Evolutionary conservation across 2,113 vertebrate species (phyloP).

Genomic region (Trematocara stigmaticum): DNA sequence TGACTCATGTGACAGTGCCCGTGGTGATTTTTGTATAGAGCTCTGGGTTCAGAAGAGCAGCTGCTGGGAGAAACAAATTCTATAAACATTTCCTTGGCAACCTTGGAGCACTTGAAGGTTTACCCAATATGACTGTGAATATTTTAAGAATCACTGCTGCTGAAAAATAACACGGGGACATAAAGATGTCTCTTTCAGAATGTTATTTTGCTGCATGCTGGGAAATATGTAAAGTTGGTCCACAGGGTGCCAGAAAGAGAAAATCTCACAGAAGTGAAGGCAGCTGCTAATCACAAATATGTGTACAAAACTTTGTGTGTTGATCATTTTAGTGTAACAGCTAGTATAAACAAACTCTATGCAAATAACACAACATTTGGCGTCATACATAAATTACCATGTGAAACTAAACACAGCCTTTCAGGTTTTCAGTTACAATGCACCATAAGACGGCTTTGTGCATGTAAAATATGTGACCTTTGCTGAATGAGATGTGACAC

Average conservation of each 20-base stretch:
- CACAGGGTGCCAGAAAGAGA: slow-evolving; percentile 9
- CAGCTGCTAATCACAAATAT: slow-evolving; percentile 6
- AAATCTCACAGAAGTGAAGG: neutral
- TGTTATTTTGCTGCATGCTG: slow-evolving; percentile 39
- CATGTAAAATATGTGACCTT: slow-evolving; percentile 11
- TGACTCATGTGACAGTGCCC: neutral
- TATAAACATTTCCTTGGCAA: slow-evolving; percentile 47
- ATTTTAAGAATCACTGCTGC: slow-evolving; percentile 29
- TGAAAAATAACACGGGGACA: slow-evolving; percentile 14
- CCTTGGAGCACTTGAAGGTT: slow-evolving; percentile 18
- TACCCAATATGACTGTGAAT: slow-evolving; percentile 46
- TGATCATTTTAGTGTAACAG: neutral
- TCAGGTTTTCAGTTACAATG: neutral
- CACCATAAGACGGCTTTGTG: slow-evolving; percentile 27
- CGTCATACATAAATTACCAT: neutral
- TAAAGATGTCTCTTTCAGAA: slow-evolving; percentile 33
- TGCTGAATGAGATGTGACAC: slow-evolving; percentile 26
- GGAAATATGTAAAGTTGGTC: slow-evolving; percentile 23
- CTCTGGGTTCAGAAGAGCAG: slow-evolving; percentile 14
- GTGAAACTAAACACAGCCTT: slow-evolving; percentile 16
- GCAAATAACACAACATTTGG: neutral
- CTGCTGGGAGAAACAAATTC: slow-evolving; percentile 42
- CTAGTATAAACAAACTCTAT: neutral
- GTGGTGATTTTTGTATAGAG: slow-evolving; percentile 4
- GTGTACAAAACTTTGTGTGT: neutral